Evolutionary conservation across 2,113 vertebrate genomes (phyloP).

Genomic region (Fulmarus glacialis): DNA sequence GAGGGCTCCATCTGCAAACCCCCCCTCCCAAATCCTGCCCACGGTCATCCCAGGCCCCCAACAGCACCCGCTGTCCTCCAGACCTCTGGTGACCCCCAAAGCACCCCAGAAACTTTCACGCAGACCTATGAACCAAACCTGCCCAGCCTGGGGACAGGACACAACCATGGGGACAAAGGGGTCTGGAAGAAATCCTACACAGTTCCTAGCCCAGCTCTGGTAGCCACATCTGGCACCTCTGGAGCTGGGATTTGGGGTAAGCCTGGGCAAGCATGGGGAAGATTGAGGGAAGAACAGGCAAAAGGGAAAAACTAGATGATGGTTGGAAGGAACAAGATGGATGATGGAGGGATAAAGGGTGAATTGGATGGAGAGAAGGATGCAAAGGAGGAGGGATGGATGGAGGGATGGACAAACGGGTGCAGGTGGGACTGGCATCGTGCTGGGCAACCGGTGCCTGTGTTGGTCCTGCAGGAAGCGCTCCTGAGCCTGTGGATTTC

Average conservation of each 20-base stretch:
- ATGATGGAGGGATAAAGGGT: not conserved
- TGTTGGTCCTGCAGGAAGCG: slow-evolving; percentile 84
- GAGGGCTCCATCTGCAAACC: not conserved
- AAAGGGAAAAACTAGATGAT: not conserved
- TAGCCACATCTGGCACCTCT: not conserved
- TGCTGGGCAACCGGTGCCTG: slow-evolving; percentile 30
- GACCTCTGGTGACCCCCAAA: not conserved
- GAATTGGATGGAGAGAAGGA: not conserved
- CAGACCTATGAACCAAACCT: not conserved
- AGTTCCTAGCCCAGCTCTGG: not conserved
- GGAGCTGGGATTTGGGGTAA: not conserved
- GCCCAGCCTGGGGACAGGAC: not conserved
- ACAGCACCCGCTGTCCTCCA: not conserved
- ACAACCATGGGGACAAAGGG: not conserved
- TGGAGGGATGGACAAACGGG: not conserved
- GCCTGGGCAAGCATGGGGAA: not conserved
- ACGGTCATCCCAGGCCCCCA: not conserved
- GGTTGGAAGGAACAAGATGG: not conserved
- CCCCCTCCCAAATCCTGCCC: not conserved
- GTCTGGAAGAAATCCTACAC: not conserved
- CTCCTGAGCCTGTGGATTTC: slow-evolving; percentile 93
- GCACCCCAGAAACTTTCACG: not conserved
- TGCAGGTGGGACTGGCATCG: not conserved
- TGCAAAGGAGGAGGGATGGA: not conserved
- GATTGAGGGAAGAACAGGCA: fast-evolving